Conservation (phyloP, 2,113 vertebrate species). For the Arvicanthis niloticus region DNA sequence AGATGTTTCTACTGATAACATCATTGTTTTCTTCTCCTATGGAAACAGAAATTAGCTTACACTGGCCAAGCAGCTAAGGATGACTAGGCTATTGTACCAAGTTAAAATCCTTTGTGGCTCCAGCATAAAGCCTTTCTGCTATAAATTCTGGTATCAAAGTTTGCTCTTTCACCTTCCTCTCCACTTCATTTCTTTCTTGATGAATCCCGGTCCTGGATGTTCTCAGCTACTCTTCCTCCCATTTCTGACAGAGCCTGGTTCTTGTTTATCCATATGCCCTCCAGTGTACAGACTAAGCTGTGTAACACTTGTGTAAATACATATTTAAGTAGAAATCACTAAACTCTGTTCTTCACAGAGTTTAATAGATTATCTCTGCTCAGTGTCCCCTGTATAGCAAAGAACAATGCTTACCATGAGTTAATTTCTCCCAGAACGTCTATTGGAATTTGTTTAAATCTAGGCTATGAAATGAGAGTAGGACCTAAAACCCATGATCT, state of each 20-base stretch:
- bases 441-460: accelerated
- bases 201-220: not conserved
- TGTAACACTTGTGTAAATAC: not conserved
- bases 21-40: conserved; percentile 34
- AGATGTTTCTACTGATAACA: not conserved
- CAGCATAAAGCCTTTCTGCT: not conserved
- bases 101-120: not conserved
- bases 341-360: not conserved
- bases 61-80: not conserved
- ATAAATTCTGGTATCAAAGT: not conserved
- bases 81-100: not conserved
- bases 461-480: not conserved
- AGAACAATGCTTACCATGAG: not conserved
- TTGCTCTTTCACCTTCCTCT: not conserved
- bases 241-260: not conserved
- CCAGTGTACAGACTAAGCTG: not conserved
- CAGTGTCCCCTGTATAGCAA: conserved; percentile 1
- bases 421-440: not conserved
- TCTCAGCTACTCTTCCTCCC: not conserved
- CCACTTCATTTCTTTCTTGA: not conserved
- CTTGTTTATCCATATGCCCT: not conserved
- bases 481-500: not conserved
- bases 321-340: conserved; percentile 12
- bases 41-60: not conserved
- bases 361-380: not conserved